A percentile compares a stretch with the other conserved stretches of the same genome.
Conservation (phyloP, 2,113 vertebrate genomes). For the Oreochromis aureus region DNA sequence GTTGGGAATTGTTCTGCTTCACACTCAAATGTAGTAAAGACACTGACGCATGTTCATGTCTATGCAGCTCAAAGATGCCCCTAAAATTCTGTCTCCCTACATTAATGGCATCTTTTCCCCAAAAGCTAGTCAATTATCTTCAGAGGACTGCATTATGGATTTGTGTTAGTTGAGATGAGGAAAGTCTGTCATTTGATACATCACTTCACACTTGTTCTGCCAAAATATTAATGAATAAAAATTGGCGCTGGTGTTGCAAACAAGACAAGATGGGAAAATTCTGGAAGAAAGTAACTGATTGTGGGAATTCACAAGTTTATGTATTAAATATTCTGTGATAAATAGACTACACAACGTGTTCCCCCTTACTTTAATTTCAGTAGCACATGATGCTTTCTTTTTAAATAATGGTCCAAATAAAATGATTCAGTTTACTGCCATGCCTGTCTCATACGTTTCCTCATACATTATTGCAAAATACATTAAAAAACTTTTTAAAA, state of each 20-base stretch:
- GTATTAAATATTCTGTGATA: not conserved
- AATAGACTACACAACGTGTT: not conserved
- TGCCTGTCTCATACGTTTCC: not conserved
- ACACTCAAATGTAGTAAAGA: not conserved
- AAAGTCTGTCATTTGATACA: not conserved
- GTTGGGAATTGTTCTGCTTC: not conserved
- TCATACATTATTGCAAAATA: not conserved
- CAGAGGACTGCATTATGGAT: not conserved
- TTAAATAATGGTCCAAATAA: not conserved
- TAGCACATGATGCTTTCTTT: not conserved
- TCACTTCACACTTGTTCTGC: not conserved
- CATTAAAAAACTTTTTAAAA: too few relatives aligned
- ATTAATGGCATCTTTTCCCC: not conserved
- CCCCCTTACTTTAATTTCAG: rapidly evolving
- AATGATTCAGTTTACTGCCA: not conserved
- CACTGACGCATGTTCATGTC: rapidly evolving
- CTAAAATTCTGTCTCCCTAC: not conserved
- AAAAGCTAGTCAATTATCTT: not conserved
- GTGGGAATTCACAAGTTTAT: not conserved
- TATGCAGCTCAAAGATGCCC: not conserved
- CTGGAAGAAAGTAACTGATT: not conserved
- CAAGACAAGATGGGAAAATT: not conserved
- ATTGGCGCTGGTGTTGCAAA: rapidly evolving
- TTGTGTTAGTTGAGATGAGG: not conserved
- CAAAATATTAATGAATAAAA: not conserved